phyloP scores from a whole-genome alignment of 2,888 invertebrate genomes.

The Sphinx pinastri region DNA sequence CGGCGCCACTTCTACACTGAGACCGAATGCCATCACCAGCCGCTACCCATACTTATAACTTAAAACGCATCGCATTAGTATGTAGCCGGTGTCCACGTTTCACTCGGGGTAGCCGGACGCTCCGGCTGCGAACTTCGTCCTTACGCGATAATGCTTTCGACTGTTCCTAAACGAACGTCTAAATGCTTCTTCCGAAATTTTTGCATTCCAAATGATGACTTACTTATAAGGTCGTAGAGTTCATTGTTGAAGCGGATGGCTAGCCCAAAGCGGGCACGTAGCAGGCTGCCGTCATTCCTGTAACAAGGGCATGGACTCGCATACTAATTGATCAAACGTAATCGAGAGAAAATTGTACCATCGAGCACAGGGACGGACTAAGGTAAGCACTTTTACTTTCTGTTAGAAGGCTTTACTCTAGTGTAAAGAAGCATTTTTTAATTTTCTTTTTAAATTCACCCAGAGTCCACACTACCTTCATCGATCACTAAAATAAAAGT shows the following conservation, averaged over 20 bases:
- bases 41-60: conserved; percentile 79
- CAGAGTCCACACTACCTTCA: too few relatives aligned
- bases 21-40: conserved; percentile 59
- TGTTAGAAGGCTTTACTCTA: background rate
- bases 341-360: conserved; percentile 79
- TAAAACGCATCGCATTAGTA: conserved; percentile 67
- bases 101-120: conserved; percentile 73
- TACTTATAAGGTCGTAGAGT: conserved; percentile 43
- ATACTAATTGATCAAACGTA: conserved; percentile 76
- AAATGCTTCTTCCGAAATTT: conserved; percentile 48
- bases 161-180: conserved; percentile 59
- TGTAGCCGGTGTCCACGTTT: conserved; percentile 70
- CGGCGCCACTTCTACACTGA: conserved; percentile 60
- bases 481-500: too few relatives aligned
- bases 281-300: conserved; percentile 72
- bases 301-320: conserved; percentile 67
- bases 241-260: conserved; percentile 34
- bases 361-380: conserved; percentile 52
- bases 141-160: conserved; percentile 71
- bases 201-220: conserved; percentile 39
- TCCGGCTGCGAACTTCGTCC: conserved; percentile 58
- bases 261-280: conserved; percentile 53
- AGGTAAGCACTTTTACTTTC: conserved; percentile 28
- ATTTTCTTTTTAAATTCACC: too few relatives aligned
- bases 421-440: background rate